Conservation (phyloP, 2,797 vertebrate genomes). For the Bryconaethiops microstoma region DNA sequence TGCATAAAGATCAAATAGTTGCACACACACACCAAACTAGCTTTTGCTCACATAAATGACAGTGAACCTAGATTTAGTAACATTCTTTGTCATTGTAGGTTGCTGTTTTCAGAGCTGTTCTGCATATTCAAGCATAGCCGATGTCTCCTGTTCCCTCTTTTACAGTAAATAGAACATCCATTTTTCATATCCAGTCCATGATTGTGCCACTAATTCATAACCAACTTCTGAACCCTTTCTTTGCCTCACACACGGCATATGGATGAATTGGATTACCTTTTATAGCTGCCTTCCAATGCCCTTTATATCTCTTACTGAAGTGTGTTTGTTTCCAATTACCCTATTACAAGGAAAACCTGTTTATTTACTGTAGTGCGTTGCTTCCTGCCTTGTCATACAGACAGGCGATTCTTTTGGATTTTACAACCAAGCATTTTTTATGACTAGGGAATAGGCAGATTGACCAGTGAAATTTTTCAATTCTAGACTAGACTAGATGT, state of each 20-base stretch:
- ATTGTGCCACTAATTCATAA: not conserved
- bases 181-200: slow-evolving; percentile 27
- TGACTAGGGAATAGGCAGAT: not conserved
- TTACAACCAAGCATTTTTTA: slow-evolving; percentile 17
- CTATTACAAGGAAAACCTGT: slow-evolving; percentile 11
- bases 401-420: slow-evolving; percentile 20
- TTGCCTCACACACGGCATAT: not conserved
- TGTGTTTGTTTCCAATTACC: slow-evolving; percentile 34
- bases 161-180: slow-evolving; percentile 30
- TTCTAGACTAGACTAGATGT: not conserved
- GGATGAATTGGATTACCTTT: not conserved
- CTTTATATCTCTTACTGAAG: slow-evolving; percentile 10
- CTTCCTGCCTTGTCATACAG: slow-evolving; percentile 20
- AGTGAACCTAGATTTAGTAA: slow-evolving; percentile 7
- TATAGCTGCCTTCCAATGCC: not conserved
- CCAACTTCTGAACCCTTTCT: slow-evolving; percentile 4
- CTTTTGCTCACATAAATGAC: slow-evolving; percentile 12
- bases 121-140: slow-evolving; percentile 14
- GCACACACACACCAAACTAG: not conserved
- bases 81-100: slow-evolving; percentile 8
- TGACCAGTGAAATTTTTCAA: not conserved
- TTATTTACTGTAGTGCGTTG: slow-evolving; percentile 34
- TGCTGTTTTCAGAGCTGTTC: slow-evolving; percentile 4
- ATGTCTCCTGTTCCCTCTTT: not conserved
- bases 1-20: slow-evolving; percentile 7